phyloP scores from a whole-genome alignment of 2,888 invertebrate species.

The Drosophila austrosaltans region DNA sequence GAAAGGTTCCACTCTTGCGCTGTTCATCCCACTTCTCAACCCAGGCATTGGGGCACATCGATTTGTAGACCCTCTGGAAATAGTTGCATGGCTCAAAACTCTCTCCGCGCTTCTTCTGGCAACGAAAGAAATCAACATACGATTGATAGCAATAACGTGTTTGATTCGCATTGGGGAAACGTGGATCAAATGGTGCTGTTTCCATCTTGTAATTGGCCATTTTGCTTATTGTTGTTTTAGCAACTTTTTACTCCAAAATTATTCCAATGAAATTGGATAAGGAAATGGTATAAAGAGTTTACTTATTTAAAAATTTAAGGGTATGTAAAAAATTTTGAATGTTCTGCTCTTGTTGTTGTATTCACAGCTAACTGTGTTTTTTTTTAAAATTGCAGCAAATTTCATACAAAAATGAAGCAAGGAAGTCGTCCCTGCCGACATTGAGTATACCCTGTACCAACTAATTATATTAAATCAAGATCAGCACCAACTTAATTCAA shows the following conservation, averaged over 20 bases:
- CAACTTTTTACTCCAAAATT: constrained; percentile 67
- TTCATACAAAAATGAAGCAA: no score
- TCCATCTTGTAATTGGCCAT: constrained; percentile 78
- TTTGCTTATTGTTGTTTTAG: constrained; percentile 48
- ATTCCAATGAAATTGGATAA: not conserved
- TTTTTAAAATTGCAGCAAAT: no score
- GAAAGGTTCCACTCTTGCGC: constrained; percentile 90
- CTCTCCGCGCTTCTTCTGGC: constrained; percentile 93
- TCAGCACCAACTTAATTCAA: no score
- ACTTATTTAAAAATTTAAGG: not conserved
- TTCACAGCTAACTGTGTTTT: no score
- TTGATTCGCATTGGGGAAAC: constrained; percentile 98
- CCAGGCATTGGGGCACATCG: constrained; percentile 95
- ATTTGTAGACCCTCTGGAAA: constrained; percentile 91
- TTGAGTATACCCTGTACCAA: no score
- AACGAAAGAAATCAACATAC: constrained; percentile 96
- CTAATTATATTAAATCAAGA: no score
- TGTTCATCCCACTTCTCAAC: constrained; percentile 94
- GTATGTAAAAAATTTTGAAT: not conserved
- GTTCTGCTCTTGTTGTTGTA: not conserved
- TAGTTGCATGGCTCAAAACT: constrained; percentile 95
- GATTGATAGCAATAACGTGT: constrained; percentile 97
- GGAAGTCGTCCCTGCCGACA: no score
- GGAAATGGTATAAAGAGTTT: not conserved
- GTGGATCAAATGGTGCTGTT: constrained; percentile 96